These are phyloP conservation scores for Calcarius lapponicus DNA, from an alignment of 2,797 vertebrate genomes.

Conservation along the genomic window DNA sequence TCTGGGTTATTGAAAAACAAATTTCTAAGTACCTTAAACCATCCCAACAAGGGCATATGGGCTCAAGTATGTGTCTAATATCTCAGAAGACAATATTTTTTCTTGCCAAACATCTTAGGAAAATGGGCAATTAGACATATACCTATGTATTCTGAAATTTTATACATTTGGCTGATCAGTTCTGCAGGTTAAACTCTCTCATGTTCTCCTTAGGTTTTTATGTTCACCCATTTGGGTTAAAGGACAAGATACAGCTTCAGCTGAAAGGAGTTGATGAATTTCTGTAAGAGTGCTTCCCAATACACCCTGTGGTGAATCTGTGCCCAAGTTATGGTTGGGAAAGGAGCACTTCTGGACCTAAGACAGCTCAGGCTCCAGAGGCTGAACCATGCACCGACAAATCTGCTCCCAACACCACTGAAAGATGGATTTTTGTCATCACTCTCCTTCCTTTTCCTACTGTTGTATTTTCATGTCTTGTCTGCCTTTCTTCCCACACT, in stretches of 20 bases:
- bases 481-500: neutral
- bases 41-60: neutral
- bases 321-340: neutral
- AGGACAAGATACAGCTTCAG: neutral
- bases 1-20: neutral
- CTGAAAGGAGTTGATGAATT: neutral
- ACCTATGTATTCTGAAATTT: neutral
- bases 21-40: neutral
- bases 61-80: neutral
- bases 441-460: neutral
- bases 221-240: neutral
- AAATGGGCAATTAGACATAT: neutral
- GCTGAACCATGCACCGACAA: fast-evolving
- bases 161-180: neutral
- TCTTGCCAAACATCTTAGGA: neutral
- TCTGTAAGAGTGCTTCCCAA: neutral
- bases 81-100: neutral
- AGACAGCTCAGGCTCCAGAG: neutral
- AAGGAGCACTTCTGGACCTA: neutral
- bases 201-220: fast-evolving
- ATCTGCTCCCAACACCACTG: neutral
- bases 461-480: neutral
- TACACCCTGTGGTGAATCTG: neutral
- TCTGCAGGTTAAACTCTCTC: neutral
- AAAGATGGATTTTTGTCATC: neutral